Percentiles rank a stretch among this genome's conserved stretches.
Evolutionary conservation across 2,888 invertebrate species (phyloP).

Genomic region (Glyphotaelius pellucidus): DNA sequence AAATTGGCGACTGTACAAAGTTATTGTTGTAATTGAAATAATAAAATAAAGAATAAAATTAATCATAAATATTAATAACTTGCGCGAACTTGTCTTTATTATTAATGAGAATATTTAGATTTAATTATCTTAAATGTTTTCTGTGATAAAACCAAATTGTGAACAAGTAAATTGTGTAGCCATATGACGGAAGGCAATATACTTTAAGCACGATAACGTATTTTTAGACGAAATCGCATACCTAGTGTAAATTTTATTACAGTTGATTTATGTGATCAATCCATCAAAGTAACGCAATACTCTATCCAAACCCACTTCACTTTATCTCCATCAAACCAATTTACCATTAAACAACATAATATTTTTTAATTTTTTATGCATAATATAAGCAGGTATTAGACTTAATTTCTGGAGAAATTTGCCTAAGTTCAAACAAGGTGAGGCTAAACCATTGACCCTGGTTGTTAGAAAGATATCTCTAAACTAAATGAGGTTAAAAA

Average conservation of each 20-base stretch:
- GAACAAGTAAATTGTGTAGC: not conserved
- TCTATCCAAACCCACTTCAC: not conserved
- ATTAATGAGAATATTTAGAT: conserved; percentile 11
- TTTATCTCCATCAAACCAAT: not conserved
- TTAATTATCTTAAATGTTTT: conserved; percentile 2
- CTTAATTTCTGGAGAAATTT: too few relatives aligned
- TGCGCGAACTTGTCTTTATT: not conserved
- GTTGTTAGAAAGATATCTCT: too few relatives aligned
- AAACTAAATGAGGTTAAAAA: too few relatives aligned
- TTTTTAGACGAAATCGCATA: not conserved
- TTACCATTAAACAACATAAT: not conserved
- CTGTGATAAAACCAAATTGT: not conserved
- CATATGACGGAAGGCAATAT: not conserved
- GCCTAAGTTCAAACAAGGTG: too few relatives aligned
- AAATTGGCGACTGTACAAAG: too few relatives aligned
- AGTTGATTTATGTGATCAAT: not conserved
- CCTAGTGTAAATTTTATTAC: not conserved
- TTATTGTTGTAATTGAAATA: too few relatives aligned
- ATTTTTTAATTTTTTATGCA: too few relatives aligned
- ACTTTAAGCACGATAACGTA: not conserved
- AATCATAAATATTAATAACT: not conserved
- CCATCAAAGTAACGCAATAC: not conserved
- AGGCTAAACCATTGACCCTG: too few relatives aligned
- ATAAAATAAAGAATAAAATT: not conserved
- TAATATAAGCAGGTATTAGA: too few relatives aligned